Evolutionary conservation across 1,140 invertebrate genomes (phyloP), one percentile per base, ranked within the genome.

Genomic region (Magallana gigas): DNA sequence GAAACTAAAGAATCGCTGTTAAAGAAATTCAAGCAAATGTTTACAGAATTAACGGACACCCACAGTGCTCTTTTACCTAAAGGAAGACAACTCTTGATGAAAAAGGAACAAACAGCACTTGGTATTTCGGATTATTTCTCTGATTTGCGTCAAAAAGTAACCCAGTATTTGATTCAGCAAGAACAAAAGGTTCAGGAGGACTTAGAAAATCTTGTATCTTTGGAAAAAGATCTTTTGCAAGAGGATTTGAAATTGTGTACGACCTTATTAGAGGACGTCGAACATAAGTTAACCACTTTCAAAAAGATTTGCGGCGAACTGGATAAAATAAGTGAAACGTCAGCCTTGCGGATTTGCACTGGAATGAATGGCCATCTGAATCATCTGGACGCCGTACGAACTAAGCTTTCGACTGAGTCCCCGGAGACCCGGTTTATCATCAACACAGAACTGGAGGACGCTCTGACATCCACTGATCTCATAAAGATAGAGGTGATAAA

Each of bases 111-210:
- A 14, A 82, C 80, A 8, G 80, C 80, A 5, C 18, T 82, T 9
- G 80, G 80, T 12, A 82, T 82, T 56, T 82, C 80, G 12, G 57
- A 82, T n/a, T 82, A 82, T 58, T 82, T 82, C 48, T 82, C 80
- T 29, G 80, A 82, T n/a, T 14, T 82, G 12, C 80, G 80, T 12
- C 48, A 82, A 16, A 82, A 82, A 82, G 80, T 82, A 1, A 82
- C 80, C 4, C 48, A 82, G n/a, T 82, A 82, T 82, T 56, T 82
- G 8, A 14, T 82, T 14, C 14, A 82, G 16, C 80, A 82, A 12
- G 80, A 82, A 57, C 80, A 57, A 29, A 82, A 82, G 1, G 57
- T 82, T 8, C 80, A 82, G n/a, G 80, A 82, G 18, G 80, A 82
- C 57, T 82, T 82, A 82, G 80, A 82, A 0, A 36, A 82, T 57